phyloP scores from a whole-genome alignment of 2,113 vertebrate genomes.

The Thamnophis sirtalis region DNA sequence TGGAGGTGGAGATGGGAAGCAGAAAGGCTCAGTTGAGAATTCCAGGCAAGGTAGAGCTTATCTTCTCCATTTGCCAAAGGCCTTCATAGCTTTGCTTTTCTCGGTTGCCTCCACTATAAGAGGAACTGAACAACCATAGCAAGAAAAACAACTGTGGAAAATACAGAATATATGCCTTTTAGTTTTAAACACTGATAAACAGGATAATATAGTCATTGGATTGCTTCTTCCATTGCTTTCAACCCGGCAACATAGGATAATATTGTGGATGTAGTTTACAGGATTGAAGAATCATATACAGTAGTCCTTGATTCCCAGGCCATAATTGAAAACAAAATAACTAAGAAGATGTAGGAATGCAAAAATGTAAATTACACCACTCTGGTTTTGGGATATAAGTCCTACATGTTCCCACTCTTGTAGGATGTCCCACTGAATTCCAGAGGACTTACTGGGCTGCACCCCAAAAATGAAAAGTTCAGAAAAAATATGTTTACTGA shows the following conservation, averaged over 20 bases:
- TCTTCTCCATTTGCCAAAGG: conserved; percentile 29
- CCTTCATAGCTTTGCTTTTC: conserved; percentile 9
- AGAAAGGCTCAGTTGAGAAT: conserved; percentile 36
- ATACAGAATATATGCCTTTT: background rate
- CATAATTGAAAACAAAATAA: background rate
- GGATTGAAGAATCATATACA: background rate
- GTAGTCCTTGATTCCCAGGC: background rate
- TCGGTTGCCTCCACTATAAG: background rate
- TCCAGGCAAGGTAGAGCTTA: conserved; percentile 37
- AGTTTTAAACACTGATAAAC: background rate
- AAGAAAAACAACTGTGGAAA: background rate
- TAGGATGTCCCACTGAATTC: background rate
- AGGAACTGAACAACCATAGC: background rate
- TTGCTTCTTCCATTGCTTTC: background rate
- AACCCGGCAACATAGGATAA: background rate
- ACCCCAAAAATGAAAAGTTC: background rate
- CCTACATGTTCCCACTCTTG: background rate
- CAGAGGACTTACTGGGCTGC: background rate
- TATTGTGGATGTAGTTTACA: background rate
- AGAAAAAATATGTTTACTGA: background rate
- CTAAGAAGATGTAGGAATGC: background rate
- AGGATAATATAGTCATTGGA: background rate
- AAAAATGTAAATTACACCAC: background rate
- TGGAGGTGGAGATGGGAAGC: background rate
- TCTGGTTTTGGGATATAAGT: background rate